Base-by-base conservation (phyloP, 2,113 vertebrate species). In the Polyodon spathula region DNA sequence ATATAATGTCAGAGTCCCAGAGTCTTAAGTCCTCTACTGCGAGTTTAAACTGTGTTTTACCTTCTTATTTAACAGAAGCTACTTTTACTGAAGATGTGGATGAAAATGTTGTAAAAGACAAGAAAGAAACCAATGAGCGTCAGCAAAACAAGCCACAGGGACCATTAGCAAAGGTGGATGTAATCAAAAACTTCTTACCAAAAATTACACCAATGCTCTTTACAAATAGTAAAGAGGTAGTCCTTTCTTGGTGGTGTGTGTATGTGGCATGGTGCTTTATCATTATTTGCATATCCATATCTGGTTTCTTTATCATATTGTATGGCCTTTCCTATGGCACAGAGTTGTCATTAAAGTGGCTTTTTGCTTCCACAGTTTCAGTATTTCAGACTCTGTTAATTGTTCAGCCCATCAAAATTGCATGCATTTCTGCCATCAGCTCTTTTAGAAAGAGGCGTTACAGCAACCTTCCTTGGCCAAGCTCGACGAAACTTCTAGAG, bases 321-420 rank as follows among this genome's bases (percentile, higher is more conserved):
- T 84, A 87, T 0, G 82, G 87, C 0, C 66, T 86, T 54, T 74
- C 78, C 4, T 87, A 87, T 0, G 79, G 83, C 63, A 76, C 75
- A 0, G 48, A 77, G 1, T 79, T 66, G 4, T 85, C 87, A 0
- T 0, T 59, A 0, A 73, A 81, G 6, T 88, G 87, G 87, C 68
- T 88, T 40, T 59, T 80, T 0, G 78, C 85, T 0, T 86, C 81
- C 0, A 15, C 52, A 2, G 41, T 42, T 1, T 80, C 84, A 1
- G 73, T 87, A 52, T 3, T 62, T 14, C 15, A 78, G 72, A 75
- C 72, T 0, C 9, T 87, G 0, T 68, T 82, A 11, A 4, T 87
- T 3, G 0, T 81, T 51, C 76, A 86, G 17, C 42, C 76, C 0
- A 2, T 56, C 5, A 84, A 77, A 46, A 69, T 76, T 0, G 1